Evolutionary conservation across 2,888 invertebrate genomes (phyloP).

Genomic region (Anthrax anthrax): DNA sequence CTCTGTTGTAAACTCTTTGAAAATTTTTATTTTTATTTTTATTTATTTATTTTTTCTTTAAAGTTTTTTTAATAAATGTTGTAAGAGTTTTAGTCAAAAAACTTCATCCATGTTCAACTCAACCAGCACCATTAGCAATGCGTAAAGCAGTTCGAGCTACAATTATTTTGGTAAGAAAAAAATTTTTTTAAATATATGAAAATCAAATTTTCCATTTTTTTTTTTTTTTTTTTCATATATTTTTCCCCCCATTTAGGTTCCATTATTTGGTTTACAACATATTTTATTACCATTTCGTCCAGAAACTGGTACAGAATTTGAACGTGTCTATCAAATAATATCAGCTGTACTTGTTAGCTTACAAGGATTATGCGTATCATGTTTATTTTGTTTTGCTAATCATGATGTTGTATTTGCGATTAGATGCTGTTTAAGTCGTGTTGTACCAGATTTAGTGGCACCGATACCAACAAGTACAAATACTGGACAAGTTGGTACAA

Average conservation of each 20-base stretch:
- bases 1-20: too few relatives aligned
- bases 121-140: constrained; percentile 43
- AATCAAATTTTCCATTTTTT: neutral
- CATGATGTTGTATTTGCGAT: constrained; percentile 50
- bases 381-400: constrained; percentile 61
- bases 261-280: constrained; percentile 60
- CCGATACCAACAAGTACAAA: constrained; percentile 28
- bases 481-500: constrained; percentile 30
- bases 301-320: constrained; percentile 38
- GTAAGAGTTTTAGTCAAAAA: constrained; percentile 49
- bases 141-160: constrained; percentile 55
- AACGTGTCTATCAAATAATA: constrained; percentile 47
- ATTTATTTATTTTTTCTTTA: constrained; percentile 15
- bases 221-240: neutral
- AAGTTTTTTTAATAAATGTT: constrained; percentile 53
- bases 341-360: constrained; percentile 54
- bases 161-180: constrained; percentile 45
- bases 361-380: constrained; percentile 57
- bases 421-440: constrained; percentile 34
- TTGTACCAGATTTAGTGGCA: constrained; percentile 25
- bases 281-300: constrained; percentile 55
- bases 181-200: too few relatives aligned
- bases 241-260: constrained; percentile 35
- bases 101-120: constrained; percentile 45
- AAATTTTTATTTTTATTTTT: neutral